phyloP scores from a whole-genome alignment of 2,888 invertebrate genomes.

The Apodemia zela region DNA sequence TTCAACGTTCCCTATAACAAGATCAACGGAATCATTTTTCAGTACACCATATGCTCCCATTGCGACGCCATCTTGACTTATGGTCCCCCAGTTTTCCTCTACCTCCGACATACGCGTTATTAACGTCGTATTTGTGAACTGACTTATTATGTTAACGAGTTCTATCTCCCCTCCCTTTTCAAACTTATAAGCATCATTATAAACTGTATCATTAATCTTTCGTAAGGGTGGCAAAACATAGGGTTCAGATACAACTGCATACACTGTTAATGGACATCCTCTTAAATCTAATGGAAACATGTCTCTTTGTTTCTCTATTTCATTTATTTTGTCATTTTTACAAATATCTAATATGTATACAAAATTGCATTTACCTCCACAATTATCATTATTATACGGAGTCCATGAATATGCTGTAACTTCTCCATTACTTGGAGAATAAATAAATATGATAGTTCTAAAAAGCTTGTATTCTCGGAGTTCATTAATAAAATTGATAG shows the following conservation, averaged over 20 bases:
- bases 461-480: conserved; percentile 59
- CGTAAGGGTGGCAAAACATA: conserved; percentile 65
- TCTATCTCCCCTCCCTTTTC: conserved; percentile 66
- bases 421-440: conserved; percentile 48
- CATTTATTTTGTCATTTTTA: conserved; percentile 46
- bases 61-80: conserved; percentile 56
- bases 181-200: conserved; percentile 59
- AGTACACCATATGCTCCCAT: conserved; percentile 59
- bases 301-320: conserved; percentile 50
- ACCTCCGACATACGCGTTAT: conserved; percentile 56
- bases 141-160: conserved; percentile 65
- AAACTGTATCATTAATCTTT: conserved; percentile 46
- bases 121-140: conserved; percentile 70
- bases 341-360: conserved; percentile 67
- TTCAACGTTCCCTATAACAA: conserved; percentile 72
- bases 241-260: conserved; percentile 67
- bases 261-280: conserved; percentile 65
- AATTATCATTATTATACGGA: conserved; percentile 65
- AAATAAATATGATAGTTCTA: conserved; percentile 63
- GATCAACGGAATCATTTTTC: conserved; percentile 54
- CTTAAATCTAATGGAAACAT: conserved; percentile 65
- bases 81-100: conserved; percentile 65
- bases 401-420: conserved; percentile 68
- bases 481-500: conserved; percentile 63
- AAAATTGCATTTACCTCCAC: conserved; percentile 60